These are phyloP conservation scores for Rhynchomys soricoides DNA, from an alignment of 2,113 vertebrate genomes.

Conservation along the genomic window DNA sequence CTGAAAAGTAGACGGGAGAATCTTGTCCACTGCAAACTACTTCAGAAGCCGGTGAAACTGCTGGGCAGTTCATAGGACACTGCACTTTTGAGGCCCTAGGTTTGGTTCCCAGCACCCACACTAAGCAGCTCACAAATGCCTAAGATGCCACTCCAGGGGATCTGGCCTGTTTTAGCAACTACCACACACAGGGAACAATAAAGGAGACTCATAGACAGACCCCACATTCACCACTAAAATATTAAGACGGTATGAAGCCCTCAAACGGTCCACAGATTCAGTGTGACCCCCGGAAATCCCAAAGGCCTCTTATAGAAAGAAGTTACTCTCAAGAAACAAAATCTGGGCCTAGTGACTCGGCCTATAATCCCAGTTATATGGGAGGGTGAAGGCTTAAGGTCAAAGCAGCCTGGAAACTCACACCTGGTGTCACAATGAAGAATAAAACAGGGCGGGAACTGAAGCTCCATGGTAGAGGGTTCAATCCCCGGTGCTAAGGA, in stretches of 20 bases:
- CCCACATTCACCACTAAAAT: accelerated
- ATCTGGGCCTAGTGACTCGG: neutral
- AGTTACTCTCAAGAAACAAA: neutral
- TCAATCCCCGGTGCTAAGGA: neutral
- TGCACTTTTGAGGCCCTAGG: neutral
- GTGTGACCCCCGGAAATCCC: neutral
- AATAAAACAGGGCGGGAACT: neutral
- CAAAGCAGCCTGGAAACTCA: neutral
- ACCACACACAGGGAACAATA: neutral
- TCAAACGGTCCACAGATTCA: neutral
- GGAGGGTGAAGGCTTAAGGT: neutral
- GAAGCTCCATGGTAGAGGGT: neutral
- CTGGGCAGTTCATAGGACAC: neutral
- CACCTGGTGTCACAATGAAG: too few relatives aligned
- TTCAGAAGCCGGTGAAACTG: neutral
- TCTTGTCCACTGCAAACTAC: neutral
- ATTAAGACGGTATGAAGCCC: neutral
- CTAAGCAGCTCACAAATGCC: neutral
- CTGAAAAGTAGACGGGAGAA: neutral
- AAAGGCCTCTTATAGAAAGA: neutral
- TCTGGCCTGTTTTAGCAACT: neutral
- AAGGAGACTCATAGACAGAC: too few relatives aligned
- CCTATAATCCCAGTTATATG: too few relatives aligned
- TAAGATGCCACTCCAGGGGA: neutral
- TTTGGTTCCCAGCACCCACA: neutral